Base-by-base conservation (phyloP, 2,113 vertebrate genomes). In the Oryzias woworae region DNA sequence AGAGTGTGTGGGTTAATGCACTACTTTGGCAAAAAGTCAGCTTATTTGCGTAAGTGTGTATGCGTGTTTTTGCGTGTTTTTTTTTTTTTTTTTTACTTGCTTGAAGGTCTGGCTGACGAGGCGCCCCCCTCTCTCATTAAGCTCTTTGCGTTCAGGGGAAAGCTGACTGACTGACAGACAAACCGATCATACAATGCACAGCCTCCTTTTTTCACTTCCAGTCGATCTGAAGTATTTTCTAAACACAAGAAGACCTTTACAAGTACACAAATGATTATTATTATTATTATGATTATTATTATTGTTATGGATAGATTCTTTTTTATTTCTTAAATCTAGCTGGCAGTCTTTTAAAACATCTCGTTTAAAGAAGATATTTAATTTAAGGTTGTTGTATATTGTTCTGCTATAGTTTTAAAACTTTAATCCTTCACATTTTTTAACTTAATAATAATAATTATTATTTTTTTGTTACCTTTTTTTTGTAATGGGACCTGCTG, bases 401-500 rank as follows among this genome's bases (percentile, higher is more conserved):
- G 79, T 90, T 88, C 80, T 68, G 62, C 72, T 88, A 85, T 90
- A 84, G 85, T 88, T 90, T 87, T 80, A 83, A 85, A 73, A 83
- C 59, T 81, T 78, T 73, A 89, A 83, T 86, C 72, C 59, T 75
- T 85, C 71, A 62, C 45, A 31, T 65, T 83, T 84, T 83, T 82
- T 82, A 75, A 81, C 77, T 85, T 82, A 79, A 85, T 83, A 42
- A 79, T 81, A 73, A 80, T 77, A 61, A 69, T 75, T 77, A 77
- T 71, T 81, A 81, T 83, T 80, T 80, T 84, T 87, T 86, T 87
- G 67, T 85, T 80, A 92, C 81, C 73, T 86, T 76, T 86, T 76
- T 83, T 86, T 87, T 88, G 82, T 78, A 86, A 95, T 93, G 92
- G 95, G 94, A 95, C 94, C 94, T 94, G 94, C 94, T 95, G 94